A percentile compares a stretch with the other conserved stretches of the same genome.
These are phyloP conservation scores for Leptopilina boulardi DNA, from an alignment of 1,140 invertebrate species.

Conservation along the genomic window DNA sequence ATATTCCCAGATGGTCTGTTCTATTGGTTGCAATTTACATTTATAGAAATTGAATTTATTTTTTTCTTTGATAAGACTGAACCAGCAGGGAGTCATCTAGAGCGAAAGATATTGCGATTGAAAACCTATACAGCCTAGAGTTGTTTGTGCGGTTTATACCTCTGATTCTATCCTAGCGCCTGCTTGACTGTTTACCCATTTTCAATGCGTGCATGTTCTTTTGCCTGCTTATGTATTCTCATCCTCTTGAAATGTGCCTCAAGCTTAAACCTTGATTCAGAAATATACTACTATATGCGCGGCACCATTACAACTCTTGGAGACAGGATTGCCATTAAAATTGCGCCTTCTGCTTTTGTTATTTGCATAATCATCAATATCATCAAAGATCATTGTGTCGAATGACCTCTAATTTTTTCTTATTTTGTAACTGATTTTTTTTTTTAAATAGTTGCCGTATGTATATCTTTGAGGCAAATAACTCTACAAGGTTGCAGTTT, in stretches of 20 bases:
- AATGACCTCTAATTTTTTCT: background rate
- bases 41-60: too few relatives aligned
- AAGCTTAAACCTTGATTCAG: conserved; percentile 39
- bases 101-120: conserved; percentile 68
- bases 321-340: conserved; percentile 65
- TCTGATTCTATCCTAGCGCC: conserved; percentile 53
- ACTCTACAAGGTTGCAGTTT: too few relatives aligned
- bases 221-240: conserved; percentile 45
- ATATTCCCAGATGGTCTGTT: conserved; percentile 18
- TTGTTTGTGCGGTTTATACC: conserved; percentile 58
- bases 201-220: conserved; percentile 57
- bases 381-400: conserved; percentile 34
- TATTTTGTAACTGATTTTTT: background rate
- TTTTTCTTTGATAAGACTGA: conserved; percentile 76
- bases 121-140: conserved; percentile 71
- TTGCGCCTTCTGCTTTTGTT: conserved; percentile 69
- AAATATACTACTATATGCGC: background rate
- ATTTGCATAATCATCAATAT: conserved; percentile 69
- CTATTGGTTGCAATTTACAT: too few relatives aligned
- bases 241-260: conserved; percentile 38
- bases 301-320: background rate
- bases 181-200: conserved; percentile 50
- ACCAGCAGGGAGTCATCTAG: conserved; percentile 71
- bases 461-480: too few relatives aligned
- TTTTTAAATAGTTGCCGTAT: too few relatives aligned